Conservation (phyloP, 2,113 vertebrate genomes). For the Hystrix brachyura region DNA sequence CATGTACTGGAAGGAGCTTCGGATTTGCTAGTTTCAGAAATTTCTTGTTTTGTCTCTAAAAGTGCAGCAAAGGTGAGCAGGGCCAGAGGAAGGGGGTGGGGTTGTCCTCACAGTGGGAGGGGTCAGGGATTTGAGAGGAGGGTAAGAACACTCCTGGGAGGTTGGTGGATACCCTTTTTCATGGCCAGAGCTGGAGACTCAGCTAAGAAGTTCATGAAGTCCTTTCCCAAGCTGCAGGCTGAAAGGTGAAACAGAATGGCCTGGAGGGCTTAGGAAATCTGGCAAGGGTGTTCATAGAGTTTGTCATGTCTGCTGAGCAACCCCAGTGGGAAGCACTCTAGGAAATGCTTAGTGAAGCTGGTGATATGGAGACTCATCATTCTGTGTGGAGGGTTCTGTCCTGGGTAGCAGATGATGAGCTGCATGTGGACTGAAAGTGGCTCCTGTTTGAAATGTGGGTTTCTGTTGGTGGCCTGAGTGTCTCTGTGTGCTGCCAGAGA, state of each 20-base stretch:
- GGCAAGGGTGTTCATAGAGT: neutral
- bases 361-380: neutral
- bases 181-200: neutral
- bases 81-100: neutral
- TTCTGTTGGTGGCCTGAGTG: neutral
- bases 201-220: neutral
- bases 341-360: neutral
- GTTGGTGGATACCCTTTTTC: neutral
- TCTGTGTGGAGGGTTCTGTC: neutral
- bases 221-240: neutral
- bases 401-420: neutral
- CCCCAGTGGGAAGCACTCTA: neutral
- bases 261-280: neutral
- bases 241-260: neutral
- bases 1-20: neutral
- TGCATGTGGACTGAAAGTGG: neutral
- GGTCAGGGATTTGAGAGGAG: neutral
- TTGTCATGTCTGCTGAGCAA: neutral
- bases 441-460: neutral
- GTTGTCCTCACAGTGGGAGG: neutral
- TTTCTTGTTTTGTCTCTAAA: conserved; percentile 12
- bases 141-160: neutral
- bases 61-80: neutral
- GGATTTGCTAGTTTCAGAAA: neutral
- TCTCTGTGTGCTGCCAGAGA: neutral